Evolutionary conservation across 2,888 invertebrate genomes (phyloP).

Genomic region (Sylvicola fuscatus): DNA sequence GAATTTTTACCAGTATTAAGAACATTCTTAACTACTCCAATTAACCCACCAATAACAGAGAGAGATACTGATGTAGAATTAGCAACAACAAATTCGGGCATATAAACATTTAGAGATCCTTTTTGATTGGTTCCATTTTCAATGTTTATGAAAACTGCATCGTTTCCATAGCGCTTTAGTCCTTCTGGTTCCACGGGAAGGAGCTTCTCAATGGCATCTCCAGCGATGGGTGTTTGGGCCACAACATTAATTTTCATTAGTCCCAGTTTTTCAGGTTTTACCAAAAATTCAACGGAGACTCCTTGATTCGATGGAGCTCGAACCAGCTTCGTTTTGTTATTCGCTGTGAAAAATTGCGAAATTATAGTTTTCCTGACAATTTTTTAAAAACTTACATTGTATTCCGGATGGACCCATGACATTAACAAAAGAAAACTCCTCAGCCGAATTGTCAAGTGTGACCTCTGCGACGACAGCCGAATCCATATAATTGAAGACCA

Average conservation of each 20-base stretch:
- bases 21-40: not conserved
- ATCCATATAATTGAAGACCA: slow-evolving; percentile 52
- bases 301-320: slow-evolving; percentile 46
- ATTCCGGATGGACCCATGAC: too few relatives aligned
- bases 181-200: slow-evolving; percentile 66
- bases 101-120: slow-evolving; percentile 45
- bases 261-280: slow-evolving; percentile 52
- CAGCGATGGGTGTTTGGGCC: slow-evolving; percentile 50
- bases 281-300: slow-evolving; percentile 68
- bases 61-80: slow-evolving; percentile 53
- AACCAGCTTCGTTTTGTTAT: too few relatives aligned
- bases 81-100: slow-evolving; percentile 49
- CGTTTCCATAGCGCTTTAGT: slow-evolving; percentile 49
- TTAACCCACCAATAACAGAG: slow-evolving; percentile 33
- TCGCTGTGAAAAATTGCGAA: too few relatives aligned
- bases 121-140: slow-evolving; percentile 28
- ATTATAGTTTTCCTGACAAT: too few relatives aligned
- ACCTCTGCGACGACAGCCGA: slow-evolving; percentile 40
- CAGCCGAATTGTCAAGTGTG: slow-evolving; percentile 37
- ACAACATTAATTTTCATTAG: slow-evolving; percentile 49
- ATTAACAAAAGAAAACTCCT: slow-evolving; percentile 16
- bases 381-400: too few relatives aligned
- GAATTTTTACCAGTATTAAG: slow-evolving; percentile 15
- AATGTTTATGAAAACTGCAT: slow-evolving; percentile 52
- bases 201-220: slow-evolving; percentile 56